Evolutionary conservation across 2,888 invertebrate species (phyloP), one percentile per base, ranked within the genome.

Genomic region (Notocelia uddmanniana): DNA sequence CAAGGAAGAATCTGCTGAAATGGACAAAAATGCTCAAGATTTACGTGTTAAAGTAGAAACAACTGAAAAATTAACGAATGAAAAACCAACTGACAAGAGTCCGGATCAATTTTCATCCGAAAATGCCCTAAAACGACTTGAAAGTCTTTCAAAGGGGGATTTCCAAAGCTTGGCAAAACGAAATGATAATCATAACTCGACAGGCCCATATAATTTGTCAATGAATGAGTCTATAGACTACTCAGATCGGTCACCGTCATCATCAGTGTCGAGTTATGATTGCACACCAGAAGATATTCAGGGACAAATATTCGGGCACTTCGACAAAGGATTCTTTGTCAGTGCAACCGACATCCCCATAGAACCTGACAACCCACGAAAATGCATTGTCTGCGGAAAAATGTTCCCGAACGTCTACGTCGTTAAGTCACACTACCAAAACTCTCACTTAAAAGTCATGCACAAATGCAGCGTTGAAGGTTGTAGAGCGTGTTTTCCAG

Each of bases 381-480:
- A 97, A 79, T 99, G 99, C 89, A 96, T 97, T 3, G 97, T 97
- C 41, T 99, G 99, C 87, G 98, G 97, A 9, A 98, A 98, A 90
- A 95, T 97, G 83, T 99, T 98, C 89, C 98, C 97, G 88, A 99
- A 98, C 85, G 97, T 98, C 81, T 98, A 98, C 85, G 97, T 97
- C 63, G 96, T 98, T 26, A 98, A 98, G 90, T 97, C 97, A 1
- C 99, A 99, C 87, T 99, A 98, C 88, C 98, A 98, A 93, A 98
- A 98, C 88, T 97, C 98, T 11, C 99, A 99, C 90, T 95, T 99
- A 67, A 99, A 99, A 90, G 92, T 98, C 74, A 98, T 98, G 97
- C 98, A 98, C 90, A 97, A 97, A 85, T 99, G 99, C 91, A 97
- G 97, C 82, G 97, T 98, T 31, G 98, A 98, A 77, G 98, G 98